Base-by-base conservation (phyloP, 1,140 invertebrate genomes). In the Saccostrea echinata region DNA sequence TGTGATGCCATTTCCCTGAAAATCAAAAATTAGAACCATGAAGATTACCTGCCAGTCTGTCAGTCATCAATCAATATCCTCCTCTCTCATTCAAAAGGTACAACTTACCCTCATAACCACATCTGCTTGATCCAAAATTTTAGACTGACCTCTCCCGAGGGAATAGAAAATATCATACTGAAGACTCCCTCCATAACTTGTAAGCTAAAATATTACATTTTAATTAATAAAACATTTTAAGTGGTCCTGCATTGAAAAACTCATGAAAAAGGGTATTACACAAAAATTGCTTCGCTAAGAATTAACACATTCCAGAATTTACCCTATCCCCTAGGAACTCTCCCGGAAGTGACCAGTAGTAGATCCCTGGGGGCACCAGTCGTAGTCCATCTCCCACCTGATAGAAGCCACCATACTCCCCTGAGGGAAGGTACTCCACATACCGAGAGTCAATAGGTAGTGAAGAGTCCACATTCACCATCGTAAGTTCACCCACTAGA, bases 241-340 rank as follows among this genome's bases (percentile, higher is more conserved):
- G 27, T 0, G 24, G 16, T 43, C 35, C 16, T 21, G 16, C 16
- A 57, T 21, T 21, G 16, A 57, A 57, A 13, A 57, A 57, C 16
- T 57, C 35, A 43, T 43, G 35, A 43, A 6, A 3, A 57, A 55
- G 18, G 11, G 9, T 16, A 55, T 55, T 16, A 55, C 53, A 55
- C 18, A 16, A 55, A 57, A 16, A 16, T 57, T 18, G 16, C 21
- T 57, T 57, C 3, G 21, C 3, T 13, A 57, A 57, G 21, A 3
- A 57, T 57, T 18, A 21, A 83, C 51, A 43, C 3, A 83, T 84
- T 30, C 24, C 30, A 76, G 27, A 30, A 76, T 90, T 91, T 27
- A 99, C 96, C 95, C 98, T 98, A 94, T 99, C 97, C 8, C 98
- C 98, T 9, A 98, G 94, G 95, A 98, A 99, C 87, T 97, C 97